phyloP scores from a whole-genome alignment of 2,888 invertebrate genomes.

The Coleophora deauratella region DNA sequence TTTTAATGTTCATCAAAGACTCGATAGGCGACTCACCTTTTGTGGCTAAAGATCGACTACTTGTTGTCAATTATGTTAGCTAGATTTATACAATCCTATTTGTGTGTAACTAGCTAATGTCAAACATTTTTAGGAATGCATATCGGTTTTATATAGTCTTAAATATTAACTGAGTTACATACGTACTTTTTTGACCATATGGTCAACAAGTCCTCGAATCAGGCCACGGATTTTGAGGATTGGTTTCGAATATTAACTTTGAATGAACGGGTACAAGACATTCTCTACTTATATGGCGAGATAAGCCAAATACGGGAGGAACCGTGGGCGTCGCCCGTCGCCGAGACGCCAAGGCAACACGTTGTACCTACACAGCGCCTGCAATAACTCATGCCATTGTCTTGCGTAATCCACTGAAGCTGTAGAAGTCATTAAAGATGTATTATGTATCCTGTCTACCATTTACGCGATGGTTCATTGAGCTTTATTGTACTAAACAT shows the following conservation, averaged over 20 bases:
- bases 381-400: slow-evolving; percentile 48
- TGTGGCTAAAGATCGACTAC: slow-evolving; percentile 11
- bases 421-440: slow-evolving; percentile 42
- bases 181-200: slow-evolving; percentile 44
- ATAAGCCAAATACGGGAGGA: slow-evolving; percentile 48
- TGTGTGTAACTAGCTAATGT: background rate
- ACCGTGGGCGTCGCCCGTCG: slow-evolving; percentile 55
- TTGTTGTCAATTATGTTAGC: slow-evolving; percentile 31
- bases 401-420: slow-evolving; percentile 52
- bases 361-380: slow-evolving; percentile 28
- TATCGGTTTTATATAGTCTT: too few relatives aligned
- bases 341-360: slow-evolving; percentile 33
- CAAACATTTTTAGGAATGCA: too few relatives aligned
- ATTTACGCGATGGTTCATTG: slow-evolving; percentile 52
- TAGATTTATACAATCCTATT: slow-evolving; percentile 10
- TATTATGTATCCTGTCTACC: slow-evolving; percentile 55
- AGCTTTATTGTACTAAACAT: slow-evolving; percentile 29
- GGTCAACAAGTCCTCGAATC: slow-evolving; percentile 24
- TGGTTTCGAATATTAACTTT: slow-evolving; percentile 39
- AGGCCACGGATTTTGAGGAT: slow-evolving; percentile 37
- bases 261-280: slow-evolving; percentile 35
- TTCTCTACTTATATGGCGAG: slow-evolving; percentile 59
- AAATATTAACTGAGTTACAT: too few relatives aligned
- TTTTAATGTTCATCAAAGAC: slow-evolving; percentile 49
- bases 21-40: slow-evolving; percentile 32